Evolutionary conservation across 2,113 vertebrate genomes (phyloP), one percentile per base, ranked within the genome.

Genomic region (Leptobrachium leishanense): DNA sequence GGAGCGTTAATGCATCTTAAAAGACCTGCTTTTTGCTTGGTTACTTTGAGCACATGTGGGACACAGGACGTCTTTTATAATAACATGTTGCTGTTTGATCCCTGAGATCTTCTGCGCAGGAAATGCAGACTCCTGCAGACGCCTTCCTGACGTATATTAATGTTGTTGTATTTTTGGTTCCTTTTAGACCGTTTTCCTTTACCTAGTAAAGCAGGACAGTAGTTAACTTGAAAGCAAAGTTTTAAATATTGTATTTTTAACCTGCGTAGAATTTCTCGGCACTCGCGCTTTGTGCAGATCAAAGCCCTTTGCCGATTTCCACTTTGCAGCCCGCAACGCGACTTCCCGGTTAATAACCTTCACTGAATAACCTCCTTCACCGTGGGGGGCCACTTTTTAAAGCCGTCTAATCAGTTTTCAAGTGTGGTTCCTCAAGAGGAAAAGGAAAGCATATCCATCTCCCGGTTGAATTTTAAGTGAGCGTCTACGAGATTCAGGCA

Each of bases 381-480:
- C 1, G 54, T 31, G 53, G 39, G 39, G 20, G 71, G 39, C 41
- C 31, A 31, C 59, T 64, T 12, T 31, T 31, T 31, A 11, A n/a
- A 40, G 46, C 64, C 40, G 62, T 20, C 57, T 63, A 64, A 65
- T 75, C 73, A 64, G 46, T 64, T 64, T 65, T 75, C 59, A 63
- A 65, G 73, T 64, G 41, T 55, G 9, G 43, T 46, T 75, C 43
- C 59, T 75, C 43, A 44, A 65, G 72, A 59, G 57, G n/a, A 43
- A 39, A 31, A 59, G 55, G 5, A 10, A 50, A 75, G 65, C 59
- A n/a, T 3, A 1, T 6, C 12, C 6, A 74, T 46, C 57, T 65
- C 12, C 59, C 11, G 46, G 72, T n/a, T 20, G 59, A 65, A 65
- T 65, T 65, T 65, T 43, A 73, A 73, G 54, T 62, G 13, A 42